Evolutionary conservation across 2,888 invertebrate genomes (phyloP).

Genomic region (Lasioglossum lativentre): DNA sequence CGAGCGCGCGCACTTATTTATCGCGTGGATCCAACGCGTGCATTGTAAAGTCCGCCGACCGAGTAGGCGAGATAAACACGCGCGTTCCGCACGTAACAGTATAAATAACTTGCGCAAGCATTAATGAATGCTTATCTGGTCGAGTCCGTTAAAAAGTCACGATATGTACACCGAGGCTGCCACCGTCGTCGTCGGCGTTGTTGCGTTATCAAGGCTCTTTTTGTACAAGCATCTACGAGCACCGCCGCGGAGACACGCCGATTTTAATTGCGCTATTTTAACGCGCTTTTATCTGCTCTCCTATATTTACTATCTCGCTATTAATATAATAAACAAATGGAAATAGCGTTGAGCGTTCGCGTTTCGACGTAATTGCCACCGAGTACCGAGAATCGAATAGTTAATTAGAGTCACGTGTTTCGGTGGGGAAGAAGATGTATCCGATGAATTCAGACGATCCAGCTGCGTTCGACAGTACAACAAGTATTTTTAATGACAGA

Average conservation of each 20-base stretch:
- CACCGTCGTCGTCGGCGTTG: slow-evolving; percentile 38
- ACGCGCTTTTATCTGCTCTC: not conserved
- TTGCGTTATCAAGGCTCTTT: slow-evolving; percentile 58
- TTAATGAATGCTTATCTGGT: slow-evolving; percentile 80
- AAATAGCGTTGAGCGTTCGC: not conserved
- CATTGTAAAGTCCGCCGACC: slow-evolving; percentile 69
- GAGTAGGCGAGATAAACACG: slow-evolving; percentile 70
- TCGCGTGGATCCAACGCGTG: slow-evolving; percentile 57
- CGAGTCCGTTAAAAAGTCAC: slow-evolving; percentile 72
- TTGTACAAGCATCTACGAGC: slow-evolving; percentile 4
- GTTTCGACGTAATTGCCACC: not conserved
- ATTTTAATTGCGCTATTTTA: not conserved
- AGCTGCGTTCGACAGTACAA: not conserved
- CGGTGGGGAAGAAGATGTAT: not conserved
- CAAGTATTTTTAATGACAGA: not conserved
- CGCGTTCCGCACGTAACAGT: slow-evolving; percentile 75
- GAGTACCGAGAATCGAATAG: not conserved
- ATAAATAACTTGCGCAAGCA: slow-evolving; percentile 82
- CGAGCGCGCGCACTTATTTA: slow-evolving; percentile 38
- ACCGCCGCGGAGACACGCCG: not conserved
- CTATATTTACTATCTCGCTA: not conserved
- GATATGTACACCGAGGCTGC: slow-evolving; percentile 57
- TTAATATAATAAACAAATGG: not conserved
- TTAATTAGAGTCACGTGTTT: not conserved
- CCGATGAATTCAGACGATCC: not conserved